phyloP scores from a whole-genome alignment of 1,140 invertebrate genomes.

The Cheumatopsyche charites region DNA sequence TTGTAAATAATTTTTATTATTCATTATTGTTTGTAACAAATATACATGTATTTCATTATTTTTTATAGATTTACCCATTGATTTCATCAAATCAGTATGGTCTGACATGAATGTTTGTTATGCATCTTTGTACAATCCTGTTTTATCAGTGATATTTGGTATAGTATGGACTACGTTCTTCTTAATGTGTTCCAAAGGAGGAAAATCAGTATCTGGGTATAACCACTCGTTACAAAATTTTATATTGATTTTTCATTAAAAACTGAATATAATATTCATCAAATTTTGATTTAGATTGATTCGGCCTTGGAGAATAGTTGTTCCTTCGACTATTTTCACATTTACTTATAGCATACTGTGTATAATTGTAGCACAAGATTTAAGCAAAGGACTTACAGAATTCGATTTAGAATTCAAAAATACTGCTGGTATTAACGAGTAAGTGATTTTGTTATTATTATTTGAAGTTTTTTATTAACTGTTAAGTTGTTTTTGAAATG shows the following conservation, averaged over 20 bases:
- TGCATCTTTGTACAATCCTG: slow-evolving; percentile 55
- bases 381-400: slow-evolving; percentile 23
- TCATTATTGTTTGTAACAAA: not conserved
- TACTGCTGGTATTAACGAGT: slow-evolving; percentile 13
- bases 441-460: not conserved
- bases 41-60: not conserved
- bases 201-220: slow-evolving; percentile 54
- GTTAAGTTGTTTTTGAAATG: not conserved
- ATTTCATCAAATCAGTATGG: slow-evolving; percentile 58
- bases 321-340: slow-evolving; percentile 36
- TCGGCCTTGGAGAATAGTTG: slow-evolving; percentile 49
- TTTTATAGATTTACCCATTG: slow-evolving; percentile 51
- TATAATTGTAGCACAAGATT: slow-evolving; percentile 14
- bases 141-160: slow-evolving; percentile 57
- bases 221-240: slow-evolving; percentile 18
- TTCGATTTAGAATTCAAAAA: slow-evolving; percentile 19
- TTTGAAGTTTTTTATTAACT: not conserved
- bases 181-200: slow-evolving; percentile 57
- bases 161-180: slow-evolving; percentile 61
- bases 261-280: not conserved
- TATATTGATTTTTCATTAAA: slow-evolving; percentile 6
- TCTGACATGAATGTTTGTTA: slow-evolving; percentile 56
- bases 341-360: slow-evolving; percentile 40
- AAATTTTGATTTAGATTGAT: slow-evolving; percentile 50
- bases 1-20: not conserved